Evolutionary conservation across 2,797 vertebrate genomes (phyloP).

Genomic region (Cuniculus paca): DNA sequence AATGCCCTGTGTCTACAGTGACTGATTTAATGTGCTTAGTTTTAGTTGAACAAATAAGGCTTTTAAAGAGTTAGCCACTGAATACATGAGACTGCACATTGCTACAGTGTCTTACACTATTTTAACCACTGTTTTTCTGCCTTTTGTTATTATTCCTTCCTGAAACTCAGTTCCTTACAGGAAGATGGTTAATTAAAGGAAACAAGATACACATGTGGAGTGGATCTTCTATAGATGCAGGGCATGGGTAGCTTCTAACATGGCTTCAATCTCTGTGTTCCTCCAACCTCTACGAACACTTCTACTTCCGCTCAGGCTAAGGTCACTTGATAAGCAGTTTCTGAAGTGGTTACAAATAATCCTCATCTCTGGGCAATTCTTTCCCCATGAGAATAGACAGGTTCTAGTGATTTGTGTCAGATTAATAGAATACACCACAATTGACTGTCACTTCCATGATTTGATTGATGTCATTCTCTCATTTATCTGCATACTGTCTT

Average conservation of each 20-base stretch:
- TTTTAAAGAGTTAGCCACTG: background rate
- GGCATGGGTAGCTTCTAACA: background rate
- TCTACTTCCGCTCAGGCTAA: background rate
- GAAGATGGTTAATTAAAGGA: background rate
- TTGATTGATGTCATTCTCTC: background rate
- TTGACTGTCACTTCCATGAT: background rate
- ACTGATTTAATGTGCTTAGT: conserved; percentile 16
- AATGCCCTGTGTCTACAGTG: background rate
- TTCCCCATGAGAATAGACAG: background rate
- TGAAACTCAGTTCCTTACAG: background rate
- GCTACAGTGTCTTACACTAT: background rate
- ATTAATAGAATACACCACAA: background rate
- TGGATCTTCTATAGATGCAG: background rate
- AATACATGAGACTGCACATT: background rate
- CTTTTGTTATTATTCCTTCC: background rate
- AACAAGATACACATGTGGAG: background rate
- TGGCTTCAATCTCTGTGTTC: background rate
- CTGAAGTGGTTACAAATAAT: background rate
- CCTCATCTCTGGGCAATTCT: background rate
- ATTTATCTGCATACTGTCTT: background rate
- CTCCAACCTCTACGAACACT: background rate
- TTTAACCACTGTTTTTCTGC: background rate
- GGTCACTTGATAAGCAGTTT: background rate
- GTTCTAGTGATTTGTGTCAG: background rate
- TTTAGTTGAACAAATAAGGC: conserved; percentile 45